These are phyloP conservation scores for Drosophila nebulosa DNA, from an alignment of 1,140 invertebrate species.

Conservation along the genomic window DNA sequence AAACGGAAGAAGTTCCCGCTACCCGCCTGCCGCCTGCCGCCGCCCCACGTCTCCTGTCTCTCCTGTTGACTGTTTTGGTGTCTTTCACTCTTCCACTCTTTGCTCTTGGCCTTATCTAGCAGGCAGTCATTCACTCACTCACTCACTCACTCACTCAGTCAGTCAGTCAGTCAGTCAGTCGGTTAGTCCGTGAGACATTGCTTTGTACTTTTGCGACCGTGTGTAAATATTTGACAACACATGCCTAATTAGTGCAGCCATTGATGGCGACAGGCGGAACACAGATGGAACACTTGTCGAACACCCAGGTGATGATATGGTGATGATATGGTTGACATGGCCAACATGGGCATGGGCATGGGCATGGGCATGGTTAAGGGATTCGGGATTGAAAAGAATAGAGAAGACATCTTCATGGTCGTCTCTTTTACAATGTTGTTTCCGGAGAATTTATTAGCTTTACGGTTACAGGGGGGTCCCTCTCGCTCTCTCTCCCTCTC, in stretches of 20 bases:
- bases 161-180: not conserved
- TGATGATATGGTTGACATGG: not conserved
- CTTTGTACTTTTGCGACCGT: conserved; percentile 77
- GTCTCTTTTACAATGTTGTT: conserved; percentile 63
- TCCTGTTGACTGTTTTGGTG: not conserved
- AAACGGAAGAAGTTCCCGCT: conserved; percentile 60
- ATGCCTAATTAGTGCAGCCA: conserved; percentile 80
- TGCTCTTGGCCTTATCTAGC: not conserved
- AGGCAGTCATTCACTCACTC: too few relatives aligned
- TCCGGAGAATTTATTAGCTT: conserved; percentile 54
- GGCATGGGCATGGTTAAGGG: conserved; percentile 10
- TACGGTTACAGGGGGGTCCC: not conserved
- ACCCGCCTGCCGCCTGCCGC: too few relatives aligned
- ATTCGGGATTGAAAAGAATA: not conserved
- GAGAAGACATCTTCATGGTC: not conserved
- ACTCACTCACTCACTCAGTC: too few relatives aligned
- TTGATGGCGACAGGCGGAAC: conserved; percentile 74
- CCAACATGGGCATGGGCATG: not conserved
- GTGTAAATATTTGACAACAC: conserved; percentile 79
- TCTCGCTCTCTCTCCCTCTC: conserved; percentile 27
- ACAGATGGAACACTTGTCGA: conserved; percentile 45
- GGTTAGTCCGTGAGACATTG: conserved; percentile 18
- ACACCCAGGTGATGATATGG: conserved; percentile 8
- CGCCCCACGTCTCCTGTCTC: not conserved
- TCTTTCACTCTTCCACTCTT: not conserved